Evolutionary conservation across 2,797 vertebrate species (phyloP).

Genomic region (Pogonophryne albipinna): DNA sequence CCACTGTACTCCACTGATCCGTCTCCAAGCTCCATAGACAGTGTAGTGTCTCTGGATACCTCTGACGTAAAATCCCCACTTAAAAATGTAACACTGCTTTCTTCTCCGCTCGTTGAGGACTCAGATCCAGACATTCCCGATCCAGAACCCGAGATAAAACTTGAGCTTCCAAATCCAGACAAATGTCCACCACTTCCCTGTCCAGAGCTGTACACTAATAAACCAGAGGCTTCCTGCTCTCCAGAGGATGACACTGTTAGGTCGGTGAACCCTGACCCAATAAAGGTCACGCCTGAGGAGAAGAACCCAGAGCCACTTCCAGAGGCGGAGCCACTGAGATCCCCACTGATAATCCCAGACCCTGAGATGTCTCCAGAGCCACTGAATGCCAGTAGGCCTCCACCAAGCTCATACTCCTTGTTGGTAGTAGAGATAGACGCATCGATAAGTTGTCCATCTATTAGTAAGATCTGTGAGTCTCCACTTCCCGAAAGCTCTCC

Average conservation of each 20-base stretch:
- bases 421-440: conserved; percentile 29
- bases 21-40: conserved; percentile 84
- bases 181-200: conserved; percentile 82
- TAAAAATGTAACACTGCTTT: conserved; percentile 77
- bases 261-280: conserved; percentile 83
- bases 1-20: conserved; percentile 78
- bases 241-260: conserved; percentile 74
- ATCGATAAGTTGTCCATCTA: conserved; percentile 67
- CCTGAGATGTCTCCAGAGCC: conserved; percentile 68
- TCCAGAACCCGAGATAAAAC: conserved; percentile 82
- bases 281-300: conserved; percentile 58
- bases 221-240: conserved; percentile 88
- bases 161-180: conserved; percentile 70
- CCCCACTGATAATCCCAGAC: conserved; percentile 69
- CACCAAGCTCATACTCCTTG: conserved; percentile 69
- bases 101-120: conserved; percentile 73
- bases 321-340: conserved; percentile 79
- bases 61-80: conserved; percentile 82
- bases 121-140: conserved; percentile 64
- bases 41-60: conserved; percentile 69
- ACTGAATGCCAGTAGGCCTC: conserved; percentile 65
- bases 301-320: conserved; percentile 74
- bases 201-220: conserved; percentile 85
- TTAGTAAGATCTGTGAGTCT: conserved; percentile 67
- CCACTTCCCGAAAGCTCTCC: conserved; percentile 73